A percentile compares a stretch with the other conserved stretches of the same genome.
These are phyloP conservation scores for Varanus komodoensis DNA, from an alignment of 2,113 vertebrate genomes.

Conservation along the genomic window DNA sequence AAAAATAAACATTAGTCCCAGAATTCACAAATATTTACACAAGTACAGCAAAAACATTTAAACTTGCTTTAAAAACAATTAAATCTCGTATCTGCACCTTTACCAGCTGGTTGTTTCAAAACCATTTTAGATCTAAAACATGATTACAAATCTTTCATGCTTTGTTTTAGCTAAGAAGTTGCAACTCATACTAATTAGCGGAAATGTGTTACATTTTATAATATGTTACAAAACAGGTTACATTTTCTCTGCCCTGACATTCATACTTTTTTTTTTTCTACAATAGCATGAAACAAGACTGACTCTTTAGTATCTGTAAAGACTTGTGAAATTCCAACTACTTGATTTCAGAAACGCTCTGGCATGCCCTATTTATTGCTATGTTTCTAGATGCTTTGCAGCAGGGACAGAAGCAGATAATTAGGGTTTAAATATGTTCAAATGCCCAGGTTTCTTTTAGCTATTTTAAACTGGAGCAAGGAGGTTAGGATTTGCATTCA, in stretches of 20 bases:
- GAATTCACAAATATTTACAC: conserved; percentile 60
- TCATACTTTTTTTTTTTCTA: conserved; percentile 38
- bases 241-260: not conserved
- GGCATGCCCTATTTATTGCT: conserved; percentile 34
- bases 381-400: conserved; percentile 39
- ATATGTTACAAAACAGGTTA: too few relatives aligned
- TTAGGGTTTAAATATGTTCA: not conserved
- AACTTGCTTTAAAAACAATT: conserved; percentile 59
- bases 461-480: not conserved
- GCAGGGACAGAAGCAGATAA: not conserved
- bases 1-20: conserved; percentile 63
- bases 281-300: conserved; percentile 12
- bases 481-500: not conserved
- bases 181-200: too few relatives aligned
- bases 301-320: conserved; percentile 25
- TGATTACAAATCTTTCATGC: conserved; percentile 48
- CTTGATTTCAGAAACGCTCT: conserved; percentile 17
- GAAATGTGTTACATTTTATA: too few relatives aligned
- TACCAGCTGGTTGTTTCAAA: conserved; percentile 49
- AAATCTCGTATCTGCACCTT: conserved; percentile 64
- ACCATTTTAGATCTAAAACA: conserved; percentile 35
- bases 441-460: not conserved
- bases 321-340: not conserved
- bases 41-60: conserved; percentile 59
- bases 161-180: conserved; percentile 30